Evolutionary conservation across 2,888 invertebrate genomes (phyloP).

Genomic region (Sarcophaga rosellei): DNA sequence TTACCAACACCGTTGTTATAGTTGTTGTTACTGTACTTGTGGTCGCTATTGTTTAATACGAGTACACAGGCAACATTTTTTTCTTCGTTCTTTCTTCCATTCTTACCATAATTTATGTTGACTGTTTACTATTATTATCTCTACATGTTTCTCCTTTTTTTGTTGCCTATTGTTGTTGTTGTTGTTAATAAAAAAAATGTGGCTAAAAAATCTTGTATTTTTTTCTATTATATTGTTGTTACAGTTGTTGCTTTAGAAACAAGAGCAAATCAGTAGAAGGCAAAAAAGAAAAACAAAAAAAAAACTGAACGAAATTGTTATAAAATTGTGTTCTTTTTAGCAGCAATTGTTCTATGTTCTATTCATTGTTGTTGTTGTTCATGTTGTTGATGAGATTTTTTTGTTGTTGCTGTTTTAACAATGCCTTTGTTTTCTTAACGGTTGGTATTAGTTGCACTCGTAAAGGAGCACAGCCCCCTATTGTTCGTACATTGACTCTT

Average conservation of each 20-base stretch:
- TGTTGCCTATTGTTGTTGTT: conserved; percentile 33
- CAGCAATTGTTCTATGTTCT: conserved; percentile 60
- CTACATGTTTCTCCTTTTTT: conserved; percentile 23
- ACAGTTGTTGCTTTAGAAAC: conserved; percentile 40
- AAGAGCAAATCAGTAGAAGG: conserved; percentile 4
- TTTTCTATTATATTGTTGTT: conserved; percentile 46
- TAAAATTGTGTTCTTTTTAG: conserved; percentile 62
- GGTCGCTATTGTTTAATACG: conserved; percentile 59
- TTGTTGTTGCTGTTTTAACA: background rate
- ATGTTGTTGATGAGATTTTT: conserved; percentile 15
- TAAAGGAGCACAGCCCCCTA: conserved; percentile 31
- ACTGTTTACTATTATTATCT: conserved; percentile 67
- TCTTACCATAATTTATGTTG: conserved; percentile 69
- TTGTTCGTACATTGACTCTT: conserved; percentile 64
- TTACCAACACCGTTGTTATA: conserved; percentile 58
- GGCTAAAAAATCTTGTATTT: no score
- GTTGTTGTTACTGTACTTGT: conserved; percentile 59
- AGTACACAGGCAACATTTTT: conserved; percentile 41
- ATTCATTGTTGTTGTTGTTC: conserved; percentile 55
- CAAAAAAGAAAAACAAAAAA: conserved; percentile 7
- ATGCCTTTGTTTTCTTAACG: conserved; percentile 47
- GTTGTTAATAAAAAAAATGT: conserved; percentile 34
- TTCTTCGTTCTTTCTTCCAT: conserved; percentile 22
- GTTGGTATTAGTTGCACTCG: conserved; percentile 37
- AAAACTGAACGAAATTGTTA: conserved; percentile 21